Evolutionary conservation across 2,113 vertebrate genomes (phyloP).

Genomic region (Talpa occidentalis): DNA sequence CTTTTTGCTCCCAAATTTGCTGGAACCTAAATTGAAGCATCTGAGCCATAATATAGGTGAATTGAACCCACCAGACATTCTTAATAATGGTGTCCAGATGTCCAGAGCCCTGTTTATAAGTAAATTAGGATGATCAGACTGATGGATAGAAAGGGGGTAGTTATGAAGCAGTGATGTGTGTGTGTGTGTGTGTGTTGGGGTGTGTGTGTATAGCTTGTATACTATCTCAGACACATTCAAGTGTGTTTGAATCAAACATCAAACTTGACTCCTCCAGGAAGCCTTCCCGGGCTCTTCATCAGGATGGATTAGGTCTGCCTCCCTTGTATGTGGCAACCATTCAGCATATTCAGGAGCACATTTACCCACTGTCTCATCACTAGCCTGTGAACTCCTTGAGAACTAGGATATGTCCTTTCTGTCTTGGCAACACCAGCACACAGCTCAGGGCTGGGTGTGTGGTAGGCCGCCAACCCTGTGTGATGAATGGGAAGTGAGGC

Average conservation of each 20-base stretch:
- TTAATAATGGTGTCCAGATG: background rate
- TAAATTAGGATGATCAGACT: background rate
- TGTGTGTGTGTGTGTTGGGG: background rate
- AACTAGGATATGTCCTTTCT: background rate
- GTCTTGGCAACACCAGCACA: background rate
- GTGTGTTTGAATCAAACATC: background rate
- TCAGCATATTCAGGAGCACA: background rate
- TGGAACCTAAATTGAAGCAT: background rate
- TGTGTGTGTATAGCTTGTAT: background rate
- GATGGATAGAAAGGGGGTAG: background rate
- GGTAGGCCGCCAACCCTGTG: background rate
- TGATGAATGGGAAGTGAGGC: background rate
- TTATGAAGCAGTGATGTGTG: background rate
- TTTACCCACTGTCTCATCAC: background rate
- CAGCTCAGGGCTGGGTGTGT: background rate
- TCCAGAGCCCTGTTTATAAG: background rate
- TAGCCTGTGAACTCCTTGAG: background rate
- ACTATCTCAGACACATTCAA: background rate
- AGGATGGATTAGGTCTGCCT: background rate
- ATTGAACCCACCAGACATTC: background rate
- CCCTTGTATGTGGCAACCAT: rapidly evolving
- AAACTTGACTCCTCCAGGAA: background rate
- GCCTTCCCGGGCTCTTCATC: background rate
- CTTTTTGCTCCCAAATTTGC: background rate
- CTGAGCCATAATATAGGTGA: background rate